Evolutionary conservation across 2,888 invertebrate species (phyloP).

Genomic region (Chymomyza amoena): DNA sequence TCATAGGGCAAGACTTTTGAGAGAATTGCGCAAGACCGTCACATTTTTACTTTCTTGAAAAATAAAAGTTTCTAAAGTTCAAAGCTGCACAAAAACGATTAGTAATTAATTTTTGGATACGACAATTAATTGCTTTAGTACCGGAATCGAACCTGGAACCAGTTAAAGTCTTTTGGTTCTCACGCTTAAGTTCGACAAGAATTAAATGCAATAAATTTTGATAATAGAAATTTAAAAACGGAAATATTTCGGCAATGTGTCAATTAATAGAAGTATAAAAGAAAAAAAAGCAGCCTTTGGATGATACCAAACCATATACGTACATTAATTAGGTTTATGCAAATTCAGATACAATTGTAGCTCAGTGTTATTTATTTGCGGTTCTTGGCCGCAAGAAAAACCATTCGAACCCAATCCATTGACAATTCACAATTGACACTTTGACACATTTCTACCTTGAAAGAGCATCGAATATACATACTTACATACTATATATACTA

Average conservation of each 20-base stretch:
- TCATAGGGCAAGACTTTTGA: not conserved
- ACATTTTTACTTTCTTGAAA: not conserved
- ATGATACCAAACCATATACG: not conserved
- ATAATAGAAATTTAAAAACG: conserved; percentile 27
- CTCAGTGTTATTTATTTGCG: conserved; percentile 36
- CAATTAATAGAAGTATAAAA: not conserved
- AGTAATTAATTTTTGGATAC: not conserved
- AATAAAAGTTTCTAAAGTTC: not conserved
- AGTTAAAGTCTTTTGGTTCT: conserved; percentile 6
- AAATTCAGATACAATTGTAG: not conserved
- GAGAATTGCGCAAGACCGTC: conserved; percentile 40
- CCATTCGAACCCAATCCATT: conserved; percentile 23
- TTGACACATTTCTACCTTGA: conserved; percentile 65
- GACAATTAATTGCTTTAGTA: not conserved
- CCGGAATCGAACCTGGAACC: not conserved
- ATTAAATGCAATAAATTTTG: conserved; percentile 12
- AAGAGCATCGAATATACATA: not conserved
- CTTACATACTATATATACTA: not conserved
- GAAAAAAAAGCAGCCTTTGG: not conserved
- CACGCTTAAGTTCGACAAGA: conserved; percentile 26
- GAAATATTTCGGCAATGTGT: conserved; percentile 33
- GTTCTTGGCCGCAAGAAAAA: conserved; percentile 32
- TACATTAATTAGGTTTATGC: conserved; percentile 42
- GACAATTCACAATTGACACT: conserved; percentile 53
- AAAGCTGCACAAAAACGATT: conserved; percentile 22